Evolutionary conservation across 2,113 vertebrate genomes (phyloP).

Genomic region (Crypturellus undulatus): DNA sequence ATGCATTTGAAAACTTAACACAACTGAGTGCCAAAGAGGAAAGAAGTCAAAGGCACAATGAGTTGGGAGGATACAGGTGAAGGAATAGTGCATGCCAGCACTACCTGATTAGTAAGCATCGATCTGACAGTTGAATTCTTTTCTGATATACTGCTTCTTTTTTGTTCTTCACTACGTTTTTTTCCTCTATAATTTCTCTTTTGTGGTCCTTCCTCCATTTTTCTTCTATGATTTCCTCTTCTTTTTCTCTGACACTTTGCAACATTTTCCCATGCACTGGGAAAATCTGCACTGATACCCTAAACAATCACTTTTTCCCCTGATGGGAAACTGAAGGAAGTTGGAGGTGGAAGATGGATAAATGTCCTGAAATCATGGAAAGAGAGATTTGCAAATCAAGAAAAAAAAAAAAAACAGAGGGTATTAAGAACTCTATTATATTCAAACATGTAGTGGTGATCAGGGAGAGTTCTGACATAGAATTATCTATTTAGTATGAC

Average conservation of each 20-base stretch:
- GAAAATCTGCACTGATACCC: too few species aligned
- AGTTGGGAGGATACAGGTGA: background rate
- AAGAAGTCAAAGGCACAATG: background rate
- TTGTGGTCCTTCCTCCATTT: background rate
- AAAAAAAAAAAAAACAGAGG: background rate
- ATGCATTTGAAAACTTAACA: constrained; percentile 1
- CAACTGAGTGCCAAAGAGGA: background rate
- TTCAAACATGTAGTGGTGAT: background rate
- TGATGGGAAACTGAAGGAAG: background rate
- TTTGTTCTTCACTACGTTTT: background rate
- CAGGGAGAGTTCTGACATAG: background rate
- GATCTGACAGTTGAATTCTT: background rate
- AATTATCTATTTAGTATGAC: background rate
- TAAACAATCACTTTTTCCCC: background rate
- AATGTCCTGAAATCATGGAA: background rate
- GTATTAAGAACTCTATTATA: background rate
- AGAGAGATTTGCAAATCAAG: background rate
- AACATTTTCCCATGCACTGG: too few species aligned
- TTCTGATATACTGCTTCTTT: background rate
- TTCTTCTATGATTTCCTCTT: background rate
- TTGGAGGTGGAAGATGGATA: background rate
- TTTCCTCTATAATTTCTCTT: background rate
- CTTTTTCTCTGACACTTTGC: background rate
- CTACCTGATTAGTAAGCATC: background rate
- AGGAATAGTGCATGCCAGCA: background rate